Base-by-base conservation (phyloP, 2,797 vertebrate species). In the Acridotheres tristis region DNA sequence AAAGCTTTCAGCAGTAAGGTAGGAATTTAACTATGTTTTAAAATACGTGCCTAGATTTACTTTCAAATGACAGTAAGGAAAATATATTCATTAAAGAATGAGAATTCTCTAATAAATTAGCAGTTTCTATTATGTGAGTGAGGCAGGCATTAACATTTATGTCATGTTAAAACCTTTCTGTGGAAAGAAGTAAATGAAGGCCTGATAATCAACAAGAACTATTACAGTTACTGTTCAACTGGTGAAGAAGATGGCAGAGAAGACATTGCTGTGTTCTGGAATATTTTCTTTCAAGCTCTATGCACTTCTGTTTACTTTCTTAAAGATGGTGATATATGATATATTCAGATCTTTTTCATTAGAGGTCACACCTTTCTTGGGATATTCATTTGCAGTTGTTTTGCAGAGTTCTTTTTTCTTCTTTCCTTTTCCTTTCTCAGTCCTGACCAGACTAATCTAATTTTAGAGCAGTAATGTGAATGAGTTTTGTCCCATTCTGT, bases 1-100 rank as follows among this genome's bases (percentile, higher is more conserved):
- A 97, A 99, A 99, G 86, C 98, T 99, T 63, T 99, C 99, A 73
- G 96, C 98, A 93, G 98, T 99, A 96, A 98, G 99, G 99, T 99
- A 91, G 43, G 80, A 76, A 57, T 65, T 88, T 82, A 80, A 34
- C 21, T 59, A 15, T 9, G 14, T 55, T 68, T 75, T 51, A 45
- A 81, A 75, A 74, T 54, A 58, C 79, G 5, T 51, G 48, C 36
- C 40, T 69, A 47, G 10, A 51, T 55, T 69, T 90, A 54, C 17
- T 85, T 20, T 88, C n/a, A 82, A 58, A 71, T 82, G 42, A 23
- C 38, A 85, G 8, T 59, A n/a, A 81, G 27, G n/a, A 66, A 80
- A 89, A 50, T 45, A 42, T 32, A 48, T 62, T 88, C 5, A 30
- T 88, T 79, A 50, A 86, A 67, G 50, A 91, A 25, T 43, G 48